A percentile compares a stretch with the other conserved stretches of the same genome.
Evolutionary conservation across 2,113 vertebrate species (phyloP).

Genomic region (Rhineura floridana): DNA sequence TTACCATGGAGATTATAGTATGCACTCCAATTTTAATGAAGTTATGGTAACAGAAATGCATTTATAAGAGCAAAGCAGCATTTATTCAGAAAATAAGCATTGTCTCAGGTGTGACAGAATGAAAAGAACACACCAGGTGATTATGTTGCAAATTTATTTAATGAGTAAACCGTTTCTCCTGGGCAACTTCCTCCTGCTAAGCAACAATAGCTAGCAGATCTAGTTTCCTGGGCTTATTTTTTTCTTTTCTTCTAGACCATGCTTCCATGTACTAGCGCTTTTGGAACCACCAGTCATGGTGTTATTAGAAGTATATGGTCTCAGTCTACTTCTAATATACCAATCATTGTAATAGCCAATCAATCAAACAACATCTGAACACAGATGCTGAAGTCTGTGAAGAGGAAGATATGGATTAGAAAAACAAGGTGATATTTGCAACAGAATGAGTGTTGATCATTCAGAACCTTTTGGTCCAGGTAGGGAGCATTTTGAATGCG

Average conservation of each 20-base stretch:
- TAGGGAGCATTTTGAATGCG: background rate
- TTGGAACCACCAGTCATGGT: no score
- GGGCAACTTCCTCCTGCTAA: background rate
- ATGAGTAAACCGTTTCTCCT: background rate
- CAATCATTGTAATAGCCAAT: background rate
- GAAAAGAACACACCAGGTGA: conserved; percentile 16
- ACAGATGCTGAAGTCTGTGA: background rate
- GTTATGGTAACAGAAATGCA: conserved; percentile 53
- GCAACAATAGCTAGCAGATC: background rate
- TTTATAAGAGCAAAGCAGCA: conserved; percentile 53
- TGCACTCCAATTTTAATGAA: conserved; percentile 51
- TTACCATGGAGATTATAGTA: conserved; percentile 71
- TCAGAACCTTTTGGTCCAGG: background rate
- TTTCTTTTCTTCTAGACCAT: background rate
- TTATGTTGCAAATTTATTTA: conserved; percentile 30
- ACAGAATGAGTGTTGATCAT: background rate
- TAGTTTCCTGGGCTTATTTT: background rate
- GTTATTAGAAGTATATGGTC: no score
- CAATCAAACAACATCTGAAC: background rate
- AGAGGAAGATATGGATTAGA: background rate
- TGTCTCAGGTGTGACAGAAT: conserved; percentile 44
- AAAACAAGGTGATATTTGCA: background rate
- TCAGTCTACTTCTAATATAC: background rate
- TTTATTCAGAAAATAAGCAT: conserved; percentile 67
- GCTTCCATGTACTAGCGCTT: background rate